These are phyloP conservation scores for Gila robusta DNA, from an alignment of 2,797 vertebrate species.

Conservation along the genomic window DNA sequence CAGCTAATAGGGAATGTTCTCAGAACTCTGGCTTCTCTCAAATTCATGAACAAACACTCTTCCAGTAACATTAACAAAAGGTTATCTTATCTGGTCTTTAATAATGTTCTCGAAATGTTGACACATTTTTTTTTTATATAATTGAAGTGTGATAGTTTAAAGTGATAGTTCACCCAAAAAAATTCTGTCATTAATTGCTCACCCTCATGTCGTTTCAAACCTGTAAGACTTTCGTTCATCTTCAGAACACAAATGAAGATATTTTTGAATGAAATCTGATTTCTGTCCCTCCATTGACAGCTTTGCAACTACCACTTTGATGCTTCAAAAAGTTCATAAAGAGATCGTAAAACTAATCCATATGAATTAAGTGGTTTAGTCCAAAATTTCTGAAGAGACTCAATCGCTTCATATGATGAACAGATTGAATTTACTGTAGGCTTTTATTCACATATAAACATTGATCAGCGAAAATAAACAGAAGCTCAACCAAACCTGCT, in stretches of 20 bases:
- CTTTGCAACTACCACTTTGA: neutral
- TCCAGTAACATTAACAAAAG: neutral
- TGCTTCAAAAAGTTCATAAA: neutral
- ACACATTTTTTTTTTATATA: too few relatives aligned
- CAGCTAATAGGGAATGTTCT: neutral
- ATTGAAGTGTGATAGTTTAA: neutral
- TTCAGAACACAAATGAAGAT: neutral
- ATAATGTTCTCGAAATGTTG: neutral
- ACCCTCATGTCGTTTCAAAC: too few relatives aligned
- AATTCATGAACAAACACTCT: neutral
- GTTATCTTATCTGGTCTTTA: neutral
- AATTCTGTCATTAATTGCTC: neutral
- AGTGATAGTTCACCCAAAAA: neutral
- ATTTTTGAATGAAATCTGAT: neutral
- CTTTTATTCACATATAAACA: neutral
- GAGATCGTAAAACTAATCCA: neutral
- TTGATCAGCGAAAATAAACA: too few relatives aligned
- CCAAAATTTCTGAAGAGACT: neutral
- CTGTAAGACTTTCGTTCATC: neutral
- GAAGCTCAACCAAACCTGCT: too few relatives aligned
- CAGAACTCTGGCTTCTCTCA: neutral
- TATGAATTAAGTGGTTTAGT: neutral
- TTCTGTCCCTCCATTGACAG: neutral
- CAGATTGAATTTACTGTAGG: neutral
- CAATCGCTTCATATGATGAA: neutral